Evolutionary conservation across 2,797 vertebrate species (phyloP).

Genomic region (Catharus ustulatus): DNA sequence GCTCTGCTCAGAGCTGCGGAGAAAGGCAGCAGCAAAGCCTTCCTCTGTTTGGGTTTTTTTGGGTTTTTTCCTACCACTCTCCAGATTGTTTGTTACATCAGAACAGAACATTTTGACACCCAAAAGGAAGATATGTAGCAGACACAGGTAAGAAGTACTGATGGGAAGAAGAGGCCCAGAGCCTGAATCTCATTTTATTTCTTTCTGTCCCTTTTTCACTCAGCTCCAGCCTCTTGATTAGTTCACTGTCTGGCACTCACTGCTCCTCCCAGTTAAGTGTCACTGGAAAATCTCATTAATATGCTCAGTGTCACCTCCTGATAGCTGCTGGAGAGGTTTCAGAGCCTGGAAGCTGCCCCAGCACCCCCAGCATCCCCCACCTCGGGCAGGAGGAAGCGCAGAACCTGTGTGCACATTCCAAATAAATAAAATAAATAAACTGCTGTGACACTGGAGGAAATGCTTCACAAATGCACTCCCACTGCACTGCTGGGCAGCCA

Average conservation of each 20-base stretch:
- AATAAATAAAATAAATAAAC: neutral
- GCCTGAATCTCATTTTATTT: conserved; percentile 24
- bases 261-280: neutral
- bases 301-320: neutral
- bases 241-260: neutral
- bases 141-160: neutral
- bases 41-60: neutral
- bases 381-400: neutral
- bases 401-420: neutral
- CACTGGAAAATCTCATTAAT: neutral
- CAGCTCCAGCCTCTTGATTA: neutral
- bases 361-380: neutral
- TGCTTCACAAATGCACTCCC: neutral
- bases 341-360: neutral
- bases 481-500: neutral
- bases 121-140: neutral
- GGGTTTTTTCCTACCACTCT: neutral
- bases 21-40: neutral
- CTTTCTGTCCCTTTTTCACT: neutral
- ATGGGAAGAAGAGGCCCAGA: conserved; percentile 13
- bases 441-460: accelerated
- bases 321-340: neutral
- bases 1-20: neutral
- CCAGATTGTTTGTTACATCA: neutral
- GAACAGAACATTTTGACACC: conserved; percentile 44